A percentile compares a stretch with the other conserved stretches of the same genome.
Conservation (phyloP, 2,888 invertebrate genomes). For the Dynastes hyllus region DNA sequence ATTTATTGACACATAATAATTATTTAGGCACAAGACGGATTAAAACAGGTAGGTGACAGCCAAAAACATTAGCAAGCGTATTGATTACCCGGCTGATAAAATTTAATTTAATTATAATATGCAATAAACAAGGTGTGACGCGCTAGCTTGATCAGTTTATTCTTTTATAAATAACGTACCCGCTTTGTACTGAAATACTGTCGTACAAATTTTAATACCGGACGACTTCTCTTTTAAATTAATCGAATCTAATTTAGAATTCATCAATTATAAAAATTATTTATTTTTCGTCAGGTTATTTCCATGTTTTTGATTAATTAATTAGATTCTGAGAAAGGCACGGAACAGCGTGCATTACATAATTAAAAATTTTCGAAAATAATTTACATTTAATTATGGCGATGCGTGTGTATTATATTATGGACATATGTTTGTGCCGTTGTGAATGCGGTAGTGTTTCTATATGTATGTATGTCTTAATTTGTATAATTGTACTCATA, state of each 20-base stretch:
- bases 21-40: neutral
- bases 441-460: neutral
- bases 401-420: neutral
- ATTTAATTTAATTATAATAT: conserved; percentile 21
- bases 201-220: conserved; percentile 11
- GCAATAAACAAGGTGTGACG: conserved; percentile 26
- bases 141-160: neutral
- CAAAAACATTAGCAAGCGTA: neutral
- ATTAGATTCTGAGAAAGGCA: conserved; percentile 27
- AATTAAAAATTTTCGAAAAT: conserved; percentile 32
- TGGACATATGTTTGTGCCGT: conserved; percentile 18
- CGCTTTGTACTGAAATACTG: neutral
- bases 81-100: conserved; percentile 13
- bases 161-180: neutral
- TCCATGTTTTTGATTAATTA: conserved; percentile 39
- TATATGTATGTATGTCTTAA: conserved; percentile 6
- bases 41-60: neutral
- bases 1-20: conserved; percentile 15
- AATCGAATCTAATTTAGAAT: conserved; percentile 33
- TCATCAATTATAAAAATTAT: conserved; percentile 38
- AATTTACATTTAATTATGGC: conserved; percentile 33
- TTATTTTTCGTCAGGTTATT: conserved; percentile 27
- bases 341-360: conserved; percentile 18
- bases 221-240: conserved; percentile 15
- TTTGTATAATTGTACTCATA: conserved; percentile 25